A percentile compares a stretch with the other conserved stretches of the same genome.
Evolutionary conservation across 2,888 invertebrate genomes (phyloP).

Genomic region (Cyclophora punctaria): DNA sequence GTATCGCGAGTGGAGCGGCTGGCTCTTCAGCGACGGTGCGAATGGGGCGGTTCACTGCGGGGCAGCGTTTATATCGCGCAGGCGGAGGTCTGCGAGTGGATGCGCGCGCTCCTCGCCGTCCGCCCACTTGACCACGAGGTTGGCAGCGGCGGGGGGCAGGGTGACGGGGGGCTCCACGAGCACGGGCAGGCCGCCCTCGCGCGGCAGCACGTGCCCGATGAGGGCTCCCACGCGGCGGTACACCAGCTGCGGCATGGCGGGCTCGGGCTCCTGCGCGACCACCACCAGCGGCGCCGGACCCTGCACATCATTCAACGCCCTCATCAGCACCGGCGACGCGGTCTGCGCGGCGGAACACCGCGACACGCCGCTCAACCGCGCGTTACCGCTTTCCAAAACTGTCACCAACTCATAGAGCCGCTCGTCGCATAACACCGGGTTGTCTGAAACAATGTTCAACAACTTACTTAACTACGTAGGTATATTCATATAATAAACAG

Average conservation of each 20-base stretch:
- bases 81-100: slow-evolving; percentile 51
- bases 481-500: too few species aligned
- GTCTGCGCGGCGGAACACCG: slow-evolving; percentile 64
- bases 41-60: slow-evolving; percentile 42
- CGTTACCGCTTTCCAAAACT: slow-evolving; percentile 81
- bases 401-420: slow-evolving; percentile 81
- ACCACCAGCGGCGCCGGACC: slow-evolving; percentile 44
- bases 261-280: slow-evolving; percentile 32
- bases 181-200: slow-evolving; percentile 52
- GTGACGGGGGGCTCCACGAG: slow-evolving; percentile 64
- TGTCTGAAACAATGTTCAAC: slow-evolving; percentile 70
- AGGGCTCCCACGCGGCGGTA: slow-evolving; percentile 56
- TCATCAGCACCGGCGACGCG: slow-evolving; percentile 45
- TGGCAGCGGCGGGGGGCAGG: slow-evolving; percentile 45
- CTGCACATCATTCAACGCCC: slow-evolving; percentile 53
- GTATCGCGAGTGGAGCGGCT: slow-evolving; percentile 28
- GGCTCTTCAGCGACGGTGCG: not conserved
- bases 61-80: slow-evolving; percentile 50
- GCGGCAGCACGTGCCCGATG: slow-evolving; percentile 53
- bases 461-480: too few species aligned
- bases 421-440: slow-evolving; percentile 87
- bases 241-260: slow-evolving; percentile 36
- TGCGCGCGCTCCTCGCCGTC: slow-evolving; percentile 42
- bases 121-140: slow-evolving; percentile 64
- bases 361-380: slow-evolving; percentile 81